Conservation (phyloP, 2,797 vertebrate species). For the Parotocinclus haroldoi region DNA sequence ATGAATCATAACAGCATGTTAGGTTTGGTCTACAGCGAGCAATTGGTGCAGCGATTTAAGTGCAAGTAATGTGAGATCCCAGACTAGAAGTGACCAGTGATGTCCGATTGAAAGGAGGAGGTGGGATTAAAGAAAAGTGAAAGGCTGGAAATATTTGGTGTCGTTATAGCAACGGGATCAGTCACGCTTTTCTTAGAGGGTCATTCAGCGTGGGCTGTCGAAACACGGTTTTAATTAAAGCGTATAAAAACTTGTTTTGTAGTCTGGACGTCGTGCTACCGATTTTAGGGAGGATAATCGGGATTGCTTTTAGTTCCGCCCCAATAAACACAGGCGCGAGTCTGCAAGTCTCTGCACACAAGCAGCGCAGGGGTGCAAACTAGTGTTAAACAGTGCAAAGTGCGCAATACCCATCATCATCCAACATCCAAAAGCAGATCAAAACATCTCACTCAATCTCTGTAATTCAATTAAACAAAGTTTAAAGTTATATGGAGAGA, state of each 20-base stretch:
- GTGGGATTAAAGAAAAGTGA: constrained; percentile 51
- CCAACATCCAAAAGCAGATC: no score
- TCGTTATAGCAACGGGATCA: constrained; percentile 80
- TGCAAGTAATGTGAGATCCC: constrained; percentile 1
- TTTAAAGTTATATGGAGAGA: no score
- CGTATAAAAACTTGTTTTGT: constrained; percentile 69
- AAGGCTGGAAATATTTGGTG: constrained; percentile 73
- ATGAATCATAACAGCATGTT: not conserved
- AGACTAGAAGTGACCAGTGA: constrained; percentile 17
- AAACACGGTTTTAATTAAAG: constrained; percentile 70
- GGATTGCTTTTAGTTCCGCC: constrained; percentile 68
- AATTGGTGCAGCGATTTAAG: constrained; percentile 3
- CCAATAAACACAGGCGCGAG: constrained; percentile 58
- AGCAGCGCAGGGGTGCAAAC: not conserved
- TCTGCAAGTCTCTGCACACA: constrained; percentile 33
- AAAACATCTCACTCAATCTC: no score
- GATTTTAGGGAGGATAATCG: constrained; percentile 67
- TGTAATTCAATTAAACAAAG: no score
- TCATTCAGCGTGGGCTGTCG: constrained; percentile 70
- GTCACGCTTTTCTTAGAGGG: constrained; percentile 70
- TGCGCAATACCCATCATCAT: no score
- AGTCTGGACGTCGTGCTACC: constrained; percentile 62
- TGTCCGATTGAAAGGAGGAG: constrained; percentile 24
- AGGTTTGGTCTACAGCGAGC: not conserved
- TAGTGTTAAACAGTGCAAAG: no score